Evolutionary conservation across 2,888 invertebrate genomes (phyloP).

Genomic region (Eristalis tenax): DNA sequence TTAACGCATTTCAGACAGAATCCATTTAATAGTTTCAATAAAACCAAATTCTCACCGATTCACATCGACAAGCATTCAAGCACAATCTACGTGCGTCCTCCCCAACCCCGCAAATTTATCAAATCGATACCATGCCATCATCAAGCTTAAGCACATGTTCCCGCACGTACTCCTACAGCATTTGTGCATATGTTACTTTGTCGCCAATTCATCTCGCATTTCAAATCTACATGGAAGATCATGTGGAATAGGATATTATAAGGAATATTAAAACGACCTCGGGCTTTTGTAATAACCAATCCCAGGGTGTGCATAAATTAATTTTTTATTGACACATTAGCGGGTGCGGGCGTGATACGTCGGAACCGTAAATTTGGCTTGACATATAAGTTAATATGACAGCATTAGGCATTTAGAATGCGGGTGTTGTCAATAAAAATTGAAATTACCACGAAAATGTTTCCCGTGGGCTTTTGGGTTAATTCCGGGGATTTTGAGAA

Average conservation of each 20-base stretch:
- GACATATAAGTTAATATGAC: conserved; percentile 9
- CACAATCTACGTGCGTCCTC: no score
- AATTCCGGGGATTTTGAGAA: background rate
- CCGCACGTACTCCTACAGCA: background rate
- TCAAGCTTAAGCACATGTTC: background rate
- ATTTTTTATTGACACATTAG: conserved; percentile 20
- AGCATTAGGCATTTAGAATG: conserved; percentile 6
- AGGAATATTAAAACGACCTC: background rate
- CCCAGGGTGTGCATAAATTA: conserved; percentile 8
- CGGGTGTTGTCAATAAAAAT: conserved; percentile 8
- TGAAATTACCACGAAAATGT: conserved; percentile 1
- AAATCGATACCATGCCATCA: background rate
- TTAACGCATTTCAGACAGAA: no score
- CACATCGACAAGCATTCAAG: no score
- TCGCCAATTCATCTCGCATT: background rate
- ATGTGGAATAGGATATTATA: background rate
- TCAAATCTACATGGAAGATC: background rate
- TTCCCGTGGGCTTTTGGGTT: background rate
- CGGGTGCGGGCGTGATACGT: background rate
- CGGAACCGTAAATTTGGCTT: background rate
- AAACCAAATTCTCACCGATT: no score
- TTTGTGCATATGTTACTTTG: background rate
- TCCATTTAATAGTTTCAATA: no score
- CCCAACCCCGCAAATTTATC: no score
- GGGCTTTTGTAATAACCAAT: background rate